Base-by-base conservation (phyloP, 2,888 invertebrate genomes). In the Malacosoma neustria region DNA sequence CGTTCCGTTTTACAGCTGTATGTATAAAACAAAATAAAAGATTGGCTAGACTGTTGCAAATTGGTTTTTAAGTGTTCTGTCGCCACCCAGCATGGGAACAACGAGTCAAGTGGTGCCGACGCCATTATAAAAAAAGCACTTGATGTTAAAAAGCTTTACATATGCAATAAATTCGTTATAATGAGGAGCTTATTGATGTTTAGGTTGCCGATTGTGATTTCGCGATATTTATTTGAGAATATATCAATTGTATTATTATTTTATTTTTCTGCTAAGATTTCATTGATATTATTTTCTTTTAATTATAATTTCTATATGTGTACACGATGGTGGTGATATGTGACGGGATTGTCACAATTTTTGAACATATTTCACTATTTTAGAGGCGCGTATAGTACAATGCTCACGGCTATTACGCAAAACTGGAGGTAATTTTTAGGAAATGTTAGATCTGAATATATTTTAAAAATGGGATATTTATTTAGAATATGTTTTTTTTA, bases 41-140 rank as follows among this genome's bases (percentile, higher is more conserved):
- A 13, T 6, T 13, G 32, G 32, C 32, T 12, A 32, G 29, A 22
- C 22, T 54, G 53, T 71, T 80, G 84, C 82, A 79, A 81, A 82
- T 81, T 79, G 76, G 57, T 59, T 65, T 68, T 65, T 66, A 64
- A 82, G 81, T 80, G 77, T 64, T 69, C 61, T 75, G 84, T 81
- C 84, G 84, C 84, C 84, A 84, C 84, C 84, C 84, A 76, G 76
- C 66, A 74, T 79, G 79, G 76, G 79, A 79, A 79, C 61, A 7
- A 9, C 6, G 37, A 46, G 37, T 54, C 45, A 53, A 55, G 55
- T 37, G 32, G 61, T 29, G 39, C 33, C 41, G 79, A 58, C 75
- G 75, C 72, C 73, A 61, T 54, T 52, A 41, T 54, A 51, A 67
- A 67, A 70, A 61, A 71, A 65, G 53, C 49, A 53, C 39, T 45